phyloP scores from a whole-genome alignment of 2,797 vertebrate genomes.

The Podarcis lilfordi region DNA sequence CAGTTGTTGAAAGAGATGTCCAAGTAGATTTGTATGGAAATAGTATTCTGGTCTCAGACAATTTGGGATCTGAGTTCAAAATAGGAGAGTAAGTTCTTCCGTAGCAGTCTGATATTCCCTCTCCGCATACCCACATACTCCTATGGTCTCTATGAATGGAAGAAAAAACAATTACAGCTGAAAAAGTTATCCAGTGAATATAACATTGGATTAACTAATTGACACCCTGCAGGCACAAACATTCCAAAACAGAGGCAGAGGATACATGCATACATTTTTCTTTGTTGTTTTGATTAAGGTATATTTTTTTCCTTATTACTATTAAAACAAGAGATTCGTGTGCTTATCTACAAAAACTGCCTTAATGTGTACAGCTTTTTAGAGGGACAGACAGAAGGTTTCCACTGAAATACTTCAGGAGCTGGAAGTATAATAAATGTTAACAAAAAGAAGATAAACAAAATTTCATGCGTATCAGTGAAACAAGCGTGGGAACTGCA shows the following conservation, averaged over 20 bases:
- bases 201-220: background rate
- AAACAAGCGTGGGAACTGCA: slow-evolving; percentile 4
- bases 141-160: background rate
- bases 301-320: too few species aligned
- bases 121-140: background rate
- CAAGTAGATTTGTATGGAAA: background rate
- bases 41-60: background rate
- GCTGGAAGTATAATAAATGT: background rate
- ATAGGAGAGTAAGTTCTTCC: background rate
- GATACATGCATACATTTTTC: background rate
- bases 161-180: background rate
- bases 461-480: background rate
- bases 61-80: background rate
- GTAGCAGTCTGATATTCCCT: background rate
- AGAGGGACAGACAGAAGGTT: background rate
- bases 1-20: background rate
- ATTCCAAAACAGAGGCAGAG: background rate
- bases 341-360: background rate
- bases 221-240: background rate
- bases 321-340: background rate
- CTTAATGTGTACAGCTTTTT: background rate
- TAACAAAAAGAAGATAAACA: background rate
- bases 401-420: background rate
- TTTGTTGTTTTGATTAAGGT: background rate
- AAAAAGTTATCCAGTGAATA: background rate